Base-by-base conservation (phyloP, 2,797 vertebrate genomes). In the Rhinatrema bivittatum region DNA sequence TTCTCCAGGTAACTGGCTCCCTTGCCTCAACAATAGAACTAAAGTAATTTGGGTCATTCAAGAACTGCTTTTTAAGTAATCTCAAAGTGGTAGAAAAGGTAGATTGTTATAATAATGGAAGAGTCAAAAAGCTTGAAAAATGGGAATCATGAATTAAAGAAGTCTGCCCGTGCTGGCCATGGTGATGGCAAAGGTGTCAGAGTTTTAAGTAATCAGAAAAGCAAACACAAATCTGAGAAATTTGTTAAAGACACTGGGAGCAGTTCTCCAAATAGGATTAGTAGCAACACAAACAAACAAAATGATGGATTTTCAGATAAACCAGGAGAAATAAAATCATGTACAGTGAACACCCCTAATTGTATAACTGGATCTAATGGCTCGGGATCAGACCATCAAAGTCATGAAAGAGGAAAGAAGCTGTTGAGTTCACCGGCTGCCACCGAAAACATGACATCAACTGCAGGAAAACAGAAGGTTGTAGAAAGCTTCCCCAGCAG, bases 31-130 rank as follows among this genome's bases (percentile, higher is more conserved):
- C 44, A 30, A 51, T 74, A 68, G 62, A 81, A 69, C 74, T 66
- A 60, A 71, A 75, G 51, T 60, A 55, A 31, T 64, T 53, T 50
- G 64, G 26, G 64, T 72, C 62, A 53, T 60, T 70, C 62, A 56
- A 72, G 53, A 71, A 65, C 71, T 70, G 49, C 65, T 68, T 66
- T 70, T 74, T 47, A 73, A 11, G 70, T 42, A 65, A 62, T 72
- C 53, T 55, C 46, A 62, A 21, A 60, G 16, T 62, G 55, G 55
- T 45, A 36, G 61, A 61, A 55, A 59, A 78, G 79, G 57, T 68
- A 69, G 68, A 49, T 77, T 68, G 73, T 74, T 65, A 70, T 41
- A 78, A 85, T 77, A 76, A 87, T 87, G 85, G 85, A 87, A 84
- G 83, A 78, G 48, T 56, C 65, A 58, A 82, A 59, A 68, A 72